Conservation (phyloP, 2,113 vertebrate species). For the Dicrurus megarhynchus region DNA sequence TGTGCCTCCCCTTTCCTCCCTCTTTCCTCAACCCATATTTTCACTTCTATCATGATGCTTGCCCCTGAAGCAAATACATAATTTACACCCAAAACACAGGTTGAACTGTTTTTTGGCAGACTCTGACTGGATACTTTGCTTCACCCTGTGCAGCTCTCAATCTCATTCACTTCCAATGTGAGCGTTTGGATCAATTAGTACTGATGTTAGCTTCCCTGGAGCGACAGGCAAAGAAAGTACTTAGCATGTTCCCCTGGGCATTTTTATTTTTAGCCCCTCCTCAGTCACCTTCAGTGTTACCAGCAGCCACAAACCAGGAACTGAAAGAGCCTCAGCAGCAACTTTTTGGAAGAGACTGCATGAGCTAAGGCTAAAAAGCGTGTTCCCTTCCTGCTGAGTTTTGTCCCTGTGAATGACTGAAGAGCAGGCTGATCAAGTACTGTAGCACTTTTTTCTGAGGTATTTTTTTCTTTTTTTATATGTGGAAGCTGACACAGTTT, state of each 20-base stretch:
- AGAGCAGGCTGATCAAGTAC: not conserved
- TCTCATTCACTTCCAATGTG: not conserved
- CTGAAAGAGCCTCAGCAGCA: not conserved
- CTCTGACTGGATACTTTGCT: not conserved
- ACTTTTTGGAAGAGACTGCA: not conserved
- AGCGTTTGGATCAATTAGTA: conserved; percentile 5
- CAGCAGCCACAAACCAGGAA: not conserved
- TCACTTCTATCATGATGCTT: not conserved
- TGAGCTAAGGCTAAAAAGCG: not conserved
- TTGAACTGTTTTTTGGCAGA: not conserved
- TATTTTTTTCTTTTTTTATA: no score
- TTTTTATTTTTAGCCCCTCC: conserved; percentile 41
- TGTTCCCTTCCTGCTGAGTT: not conserved
- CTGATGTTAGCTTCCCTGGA: not conserved
- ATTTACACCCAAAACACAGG: not conserved
- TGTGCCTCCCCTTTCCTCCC: not conserved
- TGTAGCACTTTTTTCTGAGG: not conserved
- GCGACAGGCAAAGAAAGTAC: not conserved
- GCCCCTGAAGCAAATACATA: not conserved
- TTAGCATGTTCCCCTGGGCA: not conserved
- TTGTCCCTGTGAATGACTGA: not conserved
- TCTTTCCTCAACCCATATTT: not conserved
- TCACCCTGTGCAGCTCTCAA: not conserved
- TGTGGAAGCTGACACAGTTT: not conserved
- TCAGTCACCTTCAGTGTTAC: conserved; percentile 39